Evolutionary conservation across 2,888 invertebrate genomes (phyloP).

Genomic region (Nomada goodeniana): DNA sequence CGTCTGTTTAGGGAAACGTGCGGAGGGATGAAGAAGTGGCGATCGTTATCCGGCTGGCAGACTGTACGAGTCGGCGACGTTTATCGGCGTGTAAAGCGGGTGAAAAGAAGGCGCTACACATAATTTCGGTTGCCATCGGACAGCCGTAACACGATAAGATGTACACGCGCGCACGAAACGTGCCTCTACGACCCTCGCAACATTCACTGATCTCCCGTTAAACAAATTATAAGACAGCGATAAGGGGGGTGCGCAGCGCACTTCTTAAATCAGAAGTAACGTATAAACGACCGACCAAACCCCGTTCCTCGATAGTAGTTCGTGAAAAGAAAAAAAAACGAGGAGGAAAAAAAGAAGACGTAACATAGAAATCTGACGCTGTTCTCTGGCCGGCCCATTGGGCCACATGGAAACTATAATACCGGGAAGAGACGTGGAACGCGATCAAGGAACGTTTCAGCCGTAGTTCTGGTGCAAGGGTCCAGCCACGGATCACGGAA

Average conservation of each 20-base stretch:
- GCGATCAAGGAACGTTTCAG: constrained; percentile 10
- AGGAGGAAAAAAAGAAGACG: no score
- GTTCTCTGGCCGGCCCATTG: no score
- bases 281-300: no score
- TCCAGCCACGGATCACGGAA: constrained; percentile 70
- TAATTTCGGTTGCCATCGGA: not conserved
- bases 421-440: not conserved
- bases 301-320: no score
- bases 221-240: not conserved
- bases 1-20: constrained; percentile 16
- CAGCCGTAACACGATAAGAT: no score
- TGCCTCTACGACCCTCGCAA: not conserved
- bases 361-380: no score
- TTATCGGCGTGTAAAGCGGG: not conserved
- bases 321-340: no score
- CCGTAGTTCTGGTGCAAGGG: constrained; percentile 20
- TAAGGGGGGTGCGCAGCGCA: no score
- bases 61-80: not conserved
- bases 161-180: no score
- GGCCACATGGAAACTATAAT: not conserved
- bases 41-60: constrained; percentile 35
- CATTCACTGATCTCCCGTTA: not conserved
- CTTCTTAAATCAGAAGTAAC: no score
- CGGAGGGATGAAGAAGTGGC: constrained; percentile 6
- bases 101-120: not conserved